Base-by-base conservation (phyloP, 92 coral and sea anemone species). In the Metridium senile region DNA sequence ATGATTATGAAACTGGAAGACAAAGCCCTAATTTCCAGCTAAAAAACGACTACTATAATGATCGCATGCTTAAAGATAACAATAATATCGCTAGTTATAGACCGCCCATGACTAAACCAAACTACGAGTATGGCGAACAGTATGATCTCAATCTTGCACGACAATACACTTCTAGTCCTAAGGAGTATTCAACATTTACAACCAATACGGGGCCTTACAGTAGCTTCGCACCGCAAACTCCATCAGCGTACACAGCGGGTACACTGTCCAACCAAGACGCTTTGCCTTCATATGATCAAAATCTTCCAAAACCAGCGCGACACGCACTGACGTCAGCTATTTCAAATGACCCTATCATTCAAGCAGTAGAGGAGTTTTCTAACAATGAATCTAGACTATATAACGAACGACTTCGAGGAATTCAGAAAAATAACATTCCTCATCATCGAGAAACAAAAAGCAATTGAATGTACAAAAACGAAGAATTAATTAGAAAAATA, bases 281-380 rank as follows among this genome's bases (percentile, higher is more conserved):
- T n/a, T n/a, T 11, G 43, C 11, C 66, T 9, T 18, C 34, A 13
- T 18, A 51, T 16, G 26, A 9, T 2, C 9, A 52, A 22, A 70
- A 21, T 22, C 70, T 79, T 0, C 76, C 84, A 2, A 43, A 39
- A 18, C 43, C 43, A 32, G 74, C 74, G 2, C 46, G 33, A 29
- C 84, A 79, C 33, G 84, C 84, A 23, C 62, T 79, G 0, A 79
- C 27, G 26, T 67, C 73, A 25, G 84, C 71, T 33, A 28, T 79
- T n/a, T 56, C 62, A 58, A 91, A 87, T 58, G 97, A 91, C 62
- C 97, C 97, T 17, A 76, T 89, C 10, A 84, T 91, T 49, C 82
- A 70, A 27, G 90, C 89, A 26, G 90, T 91, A 9, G 89, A 91
- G 61, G 84, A 61, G 13, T 84, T 91, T 13, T 92, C 78, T 21